These are phyloP conservation scores for Cynopterus sphinx DNA, from an alignment of 2,797 vertebrate genomes.

Conservation along the genomic window DNA sequence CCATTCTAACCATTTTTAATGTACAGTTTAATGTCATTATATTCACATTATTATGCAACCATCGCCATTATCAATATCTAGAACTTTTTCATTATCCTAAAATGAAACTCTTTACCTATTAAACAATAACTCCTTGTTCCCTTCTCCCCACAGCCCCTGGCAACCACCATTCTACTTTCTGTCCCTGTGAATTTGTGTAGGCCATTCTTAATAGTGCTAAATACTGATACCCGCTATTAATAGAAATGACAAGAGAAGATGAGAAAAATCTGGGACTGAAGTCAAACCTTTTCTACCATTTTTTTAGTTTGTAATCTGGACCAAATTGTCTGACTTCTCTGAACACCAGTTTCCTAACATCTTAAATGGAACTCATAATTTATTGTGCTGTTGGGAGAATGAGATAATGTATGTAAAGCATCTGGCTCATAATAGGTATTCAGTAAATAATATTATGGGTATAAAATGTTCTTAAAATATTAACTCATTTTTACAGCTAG, in stretches of 20 bases:
- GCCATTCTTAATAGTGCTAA: not conserved
- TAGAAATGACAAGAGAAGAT: not conserved
- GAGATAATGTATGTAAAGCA: not conserved
- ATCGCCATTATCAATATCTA: not conserved
- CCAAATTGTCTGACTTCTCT: not conserved
- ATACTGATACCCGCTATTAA: not conserved
- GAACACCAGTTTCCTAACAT: not conserved
- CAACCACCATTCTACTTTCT: not conserved
- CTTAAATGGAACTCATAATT: not conserved
- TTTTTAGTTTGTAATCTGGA: constrained; percentile 2
- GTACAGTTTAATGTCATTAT: not conserved
- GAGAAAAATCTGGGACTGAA: not conserved
- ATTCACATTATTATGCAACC: not conserved
- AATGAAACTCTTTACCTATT: not conserved
- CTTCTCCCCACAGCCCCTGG: not conserved
- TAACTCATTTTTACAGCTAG: not conserved
- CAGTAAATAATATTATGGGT: not conserved
- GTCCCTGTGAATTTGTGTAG: not conserved
- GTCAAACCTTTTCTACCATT: not conserved
- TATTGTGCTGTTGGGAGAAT: not conserved
- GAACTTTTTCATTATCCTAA: not conserved
- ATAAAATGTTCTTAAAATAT: not conserved
- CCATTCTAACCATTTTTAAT: not conserved
- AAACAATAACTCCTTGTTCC: not conserved
- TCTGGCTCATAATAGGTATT: not conserved